Evolutionary conservation across 2,113 vertebrate genomes (phyloP), one percentile per base, ranked within the genome.

Genomic region (Ammodytes marinus): DNA sequence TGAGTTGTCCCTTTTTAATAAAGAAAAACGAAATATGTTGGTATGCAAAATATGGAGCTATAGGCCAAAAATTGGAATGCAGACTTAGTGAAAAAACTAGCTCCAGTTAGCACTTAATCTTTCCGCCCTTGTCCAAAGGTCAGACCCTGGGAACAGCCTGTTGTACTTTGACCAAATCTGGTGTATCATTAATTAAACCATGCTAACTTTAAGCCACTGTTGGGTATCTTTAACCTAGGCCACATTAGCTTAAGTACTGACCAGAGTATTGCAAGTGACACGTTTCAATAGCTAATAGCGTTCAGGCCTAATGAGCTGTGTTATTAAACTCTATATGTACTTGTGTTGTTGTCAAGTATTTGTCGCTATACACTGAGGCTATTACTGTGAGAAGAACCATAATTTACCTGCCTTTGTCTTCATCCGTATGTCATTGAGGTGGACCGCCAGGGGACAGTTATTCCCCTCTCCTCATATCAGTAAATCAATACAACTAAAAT

Each of bases 401-500:
- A 68, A 55, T 87, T 71, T 57, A 74, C 72, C 80, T 84, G 85
- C 61, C 58, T 71, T 37, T 67, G 58, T 79, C 39, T 39, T 80
- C 69, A 69, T 49, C 61, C 61, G 47, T 64, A 8, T 89, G 75
- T 79, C 80, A 86, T 84, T 66, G 82, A 77, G 71, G 77, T 53
- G 13, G 40, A 69, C 47, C 60, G 83, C 68, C 80, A 83, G 55
- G 83, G 78, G 78, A 89, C 79, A 14, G 74, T 84, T 73, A 60
- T 76, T 83, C 65, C 42, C n/a, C 80, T 43, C 14, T 57, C 15
- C 60, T 79, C 69, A 70, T 46, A 61, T 79, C 82, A 53, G 74
- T 65, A 80, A 86, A 91, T 91, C 83, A 86, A 88, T 88, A 71
- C 47, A 70, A 79, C 63, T 72, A 61, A 82, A 86, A 69, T 46